These are phyloP conservation scores for Dascyllus trimaculatus DNA, from an alignment of 2,113 vertebrate species.

Conservation along the genomic window DNA sequence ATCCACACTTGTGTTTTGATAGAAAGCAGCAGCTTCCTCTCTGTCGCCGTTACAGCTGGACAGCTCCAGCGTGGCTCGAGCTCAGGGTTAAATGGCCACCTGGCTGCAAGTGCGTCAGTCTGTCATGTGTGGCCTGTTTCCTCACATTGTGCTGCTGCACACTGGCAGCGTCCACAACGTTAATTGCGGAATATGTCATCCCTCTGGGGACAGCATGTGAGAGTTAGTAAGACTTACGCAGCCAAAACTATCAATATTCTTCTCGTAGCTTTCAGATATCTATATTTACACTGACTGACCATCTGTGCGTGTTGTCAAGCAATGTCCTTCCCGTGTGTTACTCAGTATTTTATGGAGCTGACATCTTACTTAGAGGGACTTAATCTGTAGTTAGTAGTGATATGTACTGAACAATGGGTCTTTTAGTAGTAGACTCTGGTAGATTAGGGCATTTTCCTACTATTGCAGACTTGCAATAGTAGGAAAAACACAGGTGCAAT, in stretches of 20 bases:
- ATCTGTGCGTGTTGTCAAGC: no score
- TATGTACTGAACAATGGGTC: no score
- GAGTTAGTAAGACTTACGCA: not conserved
- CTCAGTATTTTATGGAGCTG: no score
- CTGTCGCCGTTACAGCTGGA: slow-evolving; percentile 50
- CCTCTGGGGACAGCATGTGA: not conserved
- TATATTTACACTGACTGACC: no score
- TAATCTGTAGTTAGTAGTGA: no score
- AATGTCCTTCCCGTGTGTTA: no score
- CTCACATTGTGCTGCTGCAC: slow-evolving; percentile 78
- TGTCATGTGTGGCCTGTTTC: slow-evolving; percentile 74
- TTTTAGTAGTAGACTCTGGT: no score
- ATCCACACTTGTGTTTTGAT: slow-evolving; percentile 65
- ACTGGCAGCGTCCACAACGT: slow-evolving; percentile 16
- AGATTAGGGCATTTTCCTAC: no score
- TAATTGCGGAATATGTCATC: slow-evolving; percentile 40
- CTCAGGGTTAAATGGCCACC: slow-evolving; percentile 68
- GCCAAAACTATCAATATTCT: slow-evolving; percentile 20
- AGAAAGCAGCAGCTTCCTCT: slow-evolving; percentile 65
- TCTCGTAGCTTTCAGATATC: not conserved
- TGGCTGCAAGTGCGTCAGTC: slow-evolving; percentile 74
- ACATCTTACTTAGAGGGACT: no score
- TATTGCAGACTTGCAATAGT: no score
- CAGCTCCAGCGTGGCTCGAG: slow-evolving; percentile 30
- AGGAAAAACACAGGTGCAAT: no score